Percentiles rank a stretch among this genome's conserved stretches.
Evolutionary conservation across 1,140 invertebrate genomes (phyloP).

Genomic region (Agrilus planipennis): DNA sequence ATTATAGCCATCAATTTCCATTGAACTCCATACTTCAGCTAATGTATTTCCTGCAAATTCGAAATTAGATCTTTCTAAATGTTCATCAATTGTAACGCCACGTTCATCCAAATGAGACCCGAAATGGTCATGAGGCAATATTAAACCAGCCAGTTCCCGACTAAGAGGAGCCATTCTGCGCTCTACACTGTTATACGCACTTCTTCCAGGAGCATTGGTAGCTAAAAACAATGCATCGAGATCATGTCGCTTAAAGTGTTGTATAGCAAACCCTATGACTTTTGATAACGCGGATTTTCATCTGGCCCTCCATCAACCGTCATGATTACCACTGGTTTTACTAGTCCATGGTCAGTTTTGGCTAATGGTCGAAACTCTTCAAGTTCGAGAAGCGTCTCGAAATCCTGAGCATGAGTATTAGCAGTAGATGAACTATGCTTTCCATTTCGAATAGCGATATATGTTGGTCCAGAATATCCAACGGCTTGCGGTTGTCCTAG

Average conservation of each 20-base stretch:
- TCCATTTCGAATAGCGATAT: conserved; percentile 25
- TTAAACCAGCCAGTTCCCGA: no score
- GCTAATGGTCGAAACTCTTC: conserved; percentile 18
- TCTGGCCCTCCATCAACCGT: conserved; percentile 24
- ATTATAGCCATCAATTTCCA: conserved; percentile 8
- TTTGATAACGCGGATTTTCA: conserved; percentile 1
- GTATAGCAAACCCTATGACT: conserved; percentile 21
- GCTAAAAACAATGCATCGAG: conserved; percentile 6
- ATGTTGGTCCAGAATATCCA: conserved; percentile 32
- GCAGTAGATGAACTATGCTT: conserved; percentile 12
- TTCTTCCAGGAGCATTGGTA: conserved; percentile 2
- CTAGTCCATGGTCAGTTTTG: conserved; percentile 14
- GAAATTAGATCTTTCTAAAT: conserved; percentile 23
- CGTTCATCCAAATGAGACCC: no score
- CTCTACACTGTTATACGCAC: not conserved
- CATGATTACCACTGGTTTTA: no score
- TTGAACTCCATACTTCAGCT: no score
- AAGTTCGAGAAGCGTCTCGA: conserved; percentile 14
- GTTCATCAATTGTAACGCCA: conserved; percentile 28
- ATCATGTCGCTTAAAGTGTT: no score
- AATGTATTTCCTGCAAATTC: no score
- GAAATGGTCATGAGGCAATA: no score
- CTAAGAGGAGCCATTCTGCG: no score
- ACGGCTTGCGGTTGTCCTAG: conserved; percentile 24
- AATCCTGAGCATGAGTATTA: conserved; percentile 20